Evolutionary conservation across 1,140 invertebrate species (phyloP).

Genomic region (Arion vulgaris): DNA sequence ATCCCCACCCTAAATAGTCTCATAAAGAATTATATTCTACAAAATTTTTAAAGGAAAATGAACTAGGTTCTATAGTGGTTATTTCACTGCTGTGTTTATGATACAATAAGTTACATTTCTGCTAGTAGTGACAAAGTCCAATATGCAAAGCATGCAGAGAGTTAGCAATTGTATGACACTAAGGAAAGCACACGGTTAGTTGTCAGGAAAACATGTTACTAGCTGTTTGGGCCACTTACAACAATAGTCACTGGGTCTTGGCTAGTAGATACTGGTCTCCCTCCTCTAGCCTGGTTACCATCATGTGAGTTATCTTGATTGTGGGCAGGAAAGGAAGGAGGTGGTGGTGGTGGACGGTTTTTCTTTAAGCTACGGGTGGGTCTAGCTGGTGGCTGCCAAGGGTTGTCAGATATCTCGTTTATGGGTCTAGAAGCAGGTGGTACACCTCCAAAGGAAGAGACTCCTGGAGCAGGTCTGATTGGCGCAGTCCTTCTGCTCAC

Average conservation of each 20-base stretch:
- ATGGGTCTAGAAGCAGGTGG: not conserved
- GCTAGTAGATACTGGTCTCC: not conserved
- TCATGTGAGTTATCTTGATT: not conserved
- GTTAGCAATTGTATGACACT: too few species aligned
- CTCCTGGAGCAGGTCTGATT: not conserved
- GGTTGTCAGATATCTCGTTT: not conserved
- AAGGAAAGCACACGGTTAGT: too few species aligned
- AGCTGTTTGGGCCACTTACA: not conserved
- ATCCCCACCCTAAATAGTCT: too few species aligned
- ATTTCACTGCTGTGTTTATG: too few species aligned
- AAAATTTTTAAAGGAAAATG: too few species aligned
- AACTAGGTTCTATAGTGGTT: too few species aligned
- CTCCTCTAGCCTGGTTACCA: not conserved
- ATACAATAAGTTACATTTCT: too few species aligned
- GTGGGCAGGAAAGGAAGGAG: not conserved
- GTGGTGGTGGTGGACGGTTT: slow-evolving; percentile 20
- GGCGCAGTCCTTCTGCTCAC: not conserved
- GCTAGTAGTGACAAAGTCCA: too few species aligned
- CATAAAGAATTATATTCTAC: too few species aligned
- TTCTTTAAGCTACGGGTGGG: slow-evolving; percentile 6
- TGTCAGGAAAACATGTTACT: too few species aligned
- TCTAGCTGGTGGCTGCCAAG: not conserved
- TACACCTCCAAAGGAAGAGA: slow-evolving; percentile 1
- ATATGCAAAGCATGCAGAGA: too few species aligned
- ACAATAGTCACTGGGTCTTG: slow-evolving; percentile 19